Base-by-base conservation (phyloP, 92 coral and sea anemone species). In the Epizoanthus illoricatus region DNA sequence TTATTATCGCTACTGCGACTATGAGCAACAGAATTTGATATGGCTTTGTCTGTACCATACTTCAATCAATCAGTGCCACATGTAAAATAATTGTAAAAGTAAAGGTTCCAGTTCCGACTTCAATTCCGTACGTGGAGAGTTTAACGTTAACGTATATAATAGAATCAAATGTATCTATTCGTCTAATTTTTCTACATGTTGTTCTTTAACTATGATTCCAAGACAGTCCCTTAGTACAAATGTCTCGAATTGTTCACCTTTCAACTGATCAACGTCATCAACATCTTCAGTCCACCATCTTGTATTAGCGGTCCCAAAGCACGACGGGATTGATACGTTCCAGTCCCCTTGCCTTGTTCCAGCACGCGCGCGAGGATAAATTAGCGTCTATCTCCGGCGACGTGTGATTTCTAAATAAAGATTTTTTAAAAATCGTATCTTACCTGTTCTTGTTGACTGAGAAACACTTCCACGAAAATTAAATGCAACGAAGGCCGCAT, bases 1-100 rank as follows among this genome's bases (percentile, higher is more conserved):
- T n/a, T n/a, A 78, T 41, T 63, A 78, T 8, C 5, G 82, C 47
- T 20, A 45, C 71, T 17, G 20, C 54, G 47, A 78, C 82, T 45
- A 78, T 63, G 40, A 78, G 59, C 61, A 78, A 41, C 61, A 78
- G 47, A 62, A 78, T 49, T 0, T 78, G 82, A 45, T 78, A 63
- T 17, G 67, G 61, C 18, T 45, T 78, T 10, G 65, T 3, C 60
- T 78, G 82, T 62, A 45, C 57, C 82, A 78, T 62, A 69, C 42
- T 23, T 33, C 41, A 12, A 36, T 33, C n/a, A 61, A 23, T 61
- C 33, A 61, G n/a, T 61, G 8, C 67, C 0, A 5, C 21, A 61
- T 5, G n/a, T 1, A 6, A 3, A 59, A 2, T 7, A 24, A 18
- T 21, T 4, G 33, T 21, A 21, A 20, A 2, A 2, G 33, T 4